These are phyloP conservation scores for Epinephelus awoara DNA, from an alignment of 2,797 vertebrate genomes.

Conservation along the genomic window DNA sequence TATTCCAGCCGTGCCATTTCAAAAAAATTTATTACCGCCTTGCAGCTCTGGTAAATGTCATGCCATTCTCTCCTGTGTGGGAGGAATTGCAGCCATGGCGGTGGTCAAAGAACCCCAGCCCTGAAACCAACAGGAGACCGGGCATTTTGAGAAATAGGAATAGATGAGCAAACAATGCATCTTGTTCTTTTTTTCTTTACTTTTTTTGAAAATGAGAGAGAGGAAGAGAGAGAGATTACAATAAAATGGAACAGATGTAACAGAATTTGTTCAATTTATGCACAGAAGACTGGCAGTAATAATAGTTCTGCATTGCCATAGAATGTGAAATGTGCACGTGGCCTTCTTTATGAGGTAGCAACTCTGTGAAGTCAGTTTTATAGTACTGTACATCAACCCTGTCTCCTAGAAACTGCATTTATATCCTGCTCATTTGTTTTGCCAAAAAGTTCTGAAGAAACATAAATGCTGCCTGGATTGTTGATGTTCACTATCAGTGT, in stretches of 20 bases:
- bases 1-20: conserved; percentile 84
- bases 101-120: conserved; percentile 78
- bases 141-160: conserved; percentile 67
- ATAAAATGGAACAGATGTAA: conserved; percentile 20
- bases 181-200: conserved; percentile 43
- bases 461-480: neutral
- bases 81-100: conserved; percentile 74
- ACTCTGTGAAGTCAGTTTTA: conserved; percentile 1
- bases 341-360: conserved; percentile 3
- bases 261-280: conserved; percentile 19
- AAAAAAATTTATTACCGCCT: conserved; percentile 81
- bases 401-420: neutral
- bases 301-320: neutral
- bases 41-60: conserved; percentile 86
- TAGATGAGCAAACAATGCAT: conserved; percentile 71
- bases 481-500: neutral
- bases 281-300: neutral
- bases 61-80: conserved; percentile 84
- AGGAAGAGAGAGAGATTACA: neutral
- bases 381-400: neutral
- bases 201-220: conserved; percentile 18
- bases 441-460: neutral
- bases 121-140: conserved; percentile 74
- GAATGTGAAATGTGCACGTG: conserved; percentile 7
- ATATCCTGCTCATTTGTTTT: neutral